Evolutionary conservation across 2,113 vertebrate genomes (phyloP).

Genomic region (Sylvietta virens): DNA sequence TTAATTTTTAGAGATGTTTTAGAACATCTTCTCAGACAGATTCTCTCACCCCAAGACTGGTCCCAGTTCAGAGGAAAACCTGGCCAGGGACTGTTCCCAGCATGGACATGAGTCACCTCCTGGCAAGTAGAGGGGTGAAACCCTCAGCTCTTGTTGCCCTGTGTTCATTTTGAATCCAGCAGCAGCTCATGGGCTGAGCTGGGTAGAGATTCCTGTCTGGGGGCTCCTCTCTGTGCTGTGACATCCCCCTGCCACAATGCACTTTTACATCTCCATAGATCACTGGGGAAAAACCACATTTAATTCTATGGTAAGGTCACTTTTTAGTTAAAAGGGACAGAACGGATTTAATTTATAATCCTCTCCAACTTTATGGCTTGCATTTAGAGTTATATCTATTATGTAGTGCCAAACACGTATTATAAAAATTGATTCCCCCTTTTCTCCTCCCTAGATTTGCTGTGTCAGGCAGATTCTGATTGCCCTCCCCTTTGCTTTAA

Average conservation of each 20-base stretch:
- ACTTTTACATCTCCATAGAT: slow-evolving; percentile 45
- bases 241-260: neutral
- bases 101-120: neutral
- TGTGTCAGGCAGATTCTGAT: slow-evolving; percentile 39
- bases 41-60: neutral
- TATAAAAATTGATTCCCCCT: slow-evolving; percentile 60
- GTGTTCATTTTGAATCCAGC: neutral
- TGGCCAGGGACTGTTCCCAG: neutral
- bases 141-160: neutral
- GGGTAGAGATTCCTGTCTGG: neutral
- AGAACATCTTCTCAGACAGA: neutral
- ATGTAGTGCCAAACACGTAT: slow-evolving; percentile 49
- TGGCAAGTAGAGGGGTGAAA: neutral
- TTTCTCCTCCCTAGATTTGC: slow-evolving; percentile 32
- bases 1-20: neutral
- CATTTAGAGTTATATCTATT: slow-evolving; percentile 53
- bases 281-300: slow-evolving; percentile 33
- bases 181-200: neutral
- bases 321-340: slow-evolving; percentile 62
- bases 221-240: neutral
- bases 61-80: neutral
- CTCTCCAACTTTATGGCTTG: slow-evolving; percentile 59
- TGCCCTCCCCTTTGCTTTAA: neutral
- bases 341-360: slow-evolving; percentile 60
- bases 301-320: slow-evolving; percentile 61